Conservation (phyloP, 2,888 invertebrate genomes). For the Drosophila affinis region DNA sequence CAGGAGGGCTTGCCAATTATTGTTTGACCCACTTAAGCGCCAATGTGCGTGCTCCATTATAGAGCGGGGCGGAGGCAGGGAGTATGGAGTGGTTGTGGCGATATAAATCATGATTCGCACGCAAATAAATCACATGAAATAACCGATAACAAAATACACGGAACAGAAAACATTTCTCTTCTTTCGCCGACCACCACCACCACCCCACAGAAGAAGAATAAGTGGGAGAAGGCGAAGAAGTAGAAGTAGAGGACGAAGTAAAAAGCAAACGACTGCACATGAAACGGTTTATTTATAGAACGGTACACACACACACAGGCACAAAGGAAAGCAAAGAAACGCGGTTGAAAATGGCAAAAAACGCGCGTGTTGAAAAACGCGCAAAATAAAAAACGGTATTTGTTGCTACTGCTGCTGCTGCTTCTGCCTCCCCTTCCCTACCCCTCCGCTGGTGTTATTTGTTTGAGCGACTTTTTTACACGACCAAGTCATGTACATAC, state of each 20-base stretch:
- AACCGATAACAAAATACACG: slow-evolving; percentile 75
- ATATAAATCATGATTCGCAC: slow-evolving; percentile 76
- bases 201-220: neutral
- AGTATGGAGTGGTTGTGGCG: slow-evolving; percentile 23
- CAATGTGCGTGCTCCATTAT: slow-evolving; percentile 60
- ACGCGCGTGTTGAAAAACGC: slow-evolving; percentile 57
- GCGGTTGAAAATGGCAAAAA: slow-evolving; percentile 34
- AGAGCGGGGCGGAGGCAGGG: neutral
- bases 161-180: slow-evolving; percentile 35
- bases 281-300: slow-evolving; percentile 72
- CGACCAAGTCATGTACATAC: slow-evolving; percentile 40
- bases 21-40: slow-evolving; percentile 72
- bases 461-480: slow-evolving; percentile 52
- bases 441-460: neutral
- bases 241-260: slow-evolving; percentile 24
- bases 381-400: slow-evolving; percentile 63
- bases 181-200: slow-evolving; percentile 1
- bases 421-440: slow-evolving; percentile 10
- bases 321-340: slow-evolving; percentile 25
- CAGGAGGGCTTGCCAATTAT: slow-evolving; percentile 63
- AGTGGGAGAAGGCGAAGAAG: slow-evolving; percentile 6
- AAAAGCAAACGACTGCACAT: slow-evolving; percentile 52
- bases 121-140: slow-evolving; percentile 78
- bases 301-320: slow-evolving; percentile 46
- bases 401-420: slow-evolving; percentile 49